phyloP scores from a whole-genome alignment of 2,113 vertebrate species.

The Rhineura floridana region DNA sequence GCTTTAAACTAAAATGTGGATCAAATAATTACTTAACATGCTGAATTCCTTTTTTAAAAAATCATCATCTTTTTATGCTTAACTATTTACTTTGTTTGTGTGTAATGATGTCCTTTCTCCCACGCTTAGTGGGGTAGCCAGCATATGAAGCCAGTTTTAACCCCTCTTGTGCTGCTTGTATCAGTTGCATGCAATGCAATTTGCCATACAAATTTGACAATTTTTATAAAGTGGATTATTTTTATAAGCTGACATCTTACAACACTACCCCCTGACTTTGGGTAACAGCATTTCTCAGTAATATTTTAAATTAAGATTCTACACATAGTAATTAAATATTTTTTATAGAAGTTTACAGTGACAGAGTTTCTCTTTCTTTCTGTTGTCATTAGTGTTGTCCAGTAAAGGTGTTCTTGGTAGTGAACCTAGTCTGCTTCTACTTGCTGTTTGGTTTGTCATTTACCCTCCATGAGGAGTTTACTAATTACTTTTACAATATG shows the following conservation, averaged over 20 bases:
- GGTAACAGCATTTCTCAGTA: background rate
- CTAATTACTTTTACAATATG: background rate
- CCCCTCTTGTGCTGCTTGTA: background rate
- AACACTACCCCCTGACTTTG: background rate
- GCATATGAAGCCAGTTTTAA: background rate
- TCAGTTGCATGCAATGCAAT: background rate
- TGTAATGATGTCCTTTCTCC: background rate
- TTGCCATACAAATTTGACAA: background rate
- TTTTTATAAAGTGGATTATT: background rate
- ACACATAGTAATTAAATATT: background rate
- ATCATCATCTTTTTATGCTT: background rate
- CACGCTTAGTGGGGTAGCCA: background rate
- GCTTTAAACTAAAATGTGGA: constrained; percentile 2
- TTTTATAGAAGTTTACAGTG: background rate
- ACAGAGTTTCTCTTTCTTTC: background rate
- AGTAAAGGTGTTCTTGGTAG: background rate
- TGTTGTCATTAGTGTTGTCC: background rate
- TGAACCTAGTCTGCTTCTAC: background rate
- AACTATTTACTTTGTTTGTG: background rate
- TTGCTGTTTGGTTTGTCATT: background rate
- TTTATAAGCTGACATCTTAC: background rate
- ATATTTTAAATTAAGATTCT: background rate
- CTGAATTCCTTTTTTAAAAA: background rate
- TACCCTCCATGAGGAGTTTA: background rate
- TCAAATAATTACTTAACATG: background rate